Base-by-base conservation (phyloP, 2,888 invertebrate species). In the Melinaea menophilus region DNA sequence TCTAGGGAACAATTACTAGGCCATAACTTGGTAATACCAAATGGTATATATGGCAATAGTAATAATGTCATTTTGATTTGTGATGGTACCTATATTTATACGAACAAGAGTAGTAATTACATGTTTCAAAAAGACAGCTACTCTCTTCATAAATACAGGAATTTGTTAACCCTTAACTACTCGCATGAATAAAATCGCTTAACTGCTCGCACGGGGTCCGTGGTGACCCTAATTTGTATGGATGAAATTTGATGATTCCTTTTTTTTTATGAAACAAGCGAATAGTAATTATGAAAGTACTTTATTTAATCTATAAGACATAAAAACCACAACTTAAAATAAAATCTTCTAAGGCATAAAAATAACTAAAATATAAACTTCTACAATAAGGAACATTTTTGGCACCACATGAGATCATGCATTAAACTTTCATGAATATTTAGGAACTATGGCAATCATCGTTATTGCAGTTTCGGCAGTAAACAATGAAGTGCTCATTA, bases 401-500 rank as follows among this genome's bases (percentile, higher is more conserved):
- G 51, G 55, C 59, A 59, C 54, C 34, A 55, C 59, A 41, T 59
- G 59, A 59, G 59, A 59, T 59, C 59, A 55, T 59, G 55, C 59
- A 59, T 59, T 59, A 59, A 55, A 59, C 55, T 59, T 59, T 59
- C 12, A 57, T 54, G 45, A 61, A 62, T 62, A 58, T 58, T 62
- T 62, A 62, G 55, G 55, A 62, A 55, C 58, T 58, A 62, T 62
- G 59, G 55, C 58, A 62, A 62, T 62, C 54, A 58, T 54, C 31
- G 55, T 58, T 58, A 55, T 62, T 62, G 54, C 58, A 62, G 46
- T 62, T 57, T 62, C 58, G 62, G 55, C 58, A 62, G 62, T 62
- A 62, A 58, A 62, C 55, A 58, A 54, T 54, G 37, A 54, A 60
- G 59, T 63, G 63, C 46, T 63, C 56, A 59, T 59, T 59, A 58